Base-by-base conservation (phyloP, 2,797 vertebrate species). In the Semotilus atromaculatus region DNA sequence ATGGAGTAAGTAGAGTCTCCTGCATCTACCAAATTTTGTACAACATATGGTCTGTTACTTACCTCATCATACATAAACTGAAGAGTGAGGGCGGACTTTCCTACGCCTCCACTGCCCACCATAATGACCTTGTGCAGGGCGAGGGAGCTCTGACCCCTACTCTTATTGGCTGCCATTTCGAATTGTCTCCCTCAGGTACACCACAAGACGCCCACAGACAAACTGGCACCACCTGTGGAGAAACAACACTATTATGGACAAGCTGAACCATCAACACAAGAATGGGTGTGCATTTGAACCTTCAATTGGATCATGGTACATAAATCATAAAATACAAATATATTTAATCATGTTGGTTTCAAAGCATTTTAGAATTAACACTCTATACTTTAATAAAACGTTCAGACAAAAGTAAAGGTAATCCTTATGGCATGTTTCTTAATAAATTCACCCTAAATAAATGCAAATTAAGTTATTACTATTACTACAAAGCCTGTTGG, bases 61-160 rank as follows among this genome's bases (percentile, higher is more conserved):
- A 99, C 98, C 98, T 99, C 98, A 88, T 99, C 98, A 9, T 99
- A 99, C 98, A 99, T 99, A 91, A 99, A 99, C 92, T 99, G 98
- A 83, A 99, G 95, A 0, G 98, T 99, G 90, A 99, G 95, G 29
- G 98, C 98, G 0, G 98, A 99, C 95, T 99, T 99, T 89, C 98
- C 98, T 81, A 99, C 98, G 1, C 98, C 98, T 80, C 98, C 98
- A 0, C 98, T 99, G 90, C 98, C 98, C 89, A 99, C 98, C 98
- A 99, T 99, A 90, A 99, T 99, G 93, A 99, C 98, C 94, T 99
- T 99, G 95, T 99, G 98, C 87, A 99, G 93, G 36, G 95, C 96
- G 95, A 99, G 92, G 0, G 97, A 99, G 92, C 98, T 99, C 94
- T 99, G 98, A 93, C 96, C 97, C 94, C 99, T 99, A 90, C 95